Base-by-base conservation (phyloP, 2,113 vertebrate genomes). In the Gadus macrocephalus region DNA sequence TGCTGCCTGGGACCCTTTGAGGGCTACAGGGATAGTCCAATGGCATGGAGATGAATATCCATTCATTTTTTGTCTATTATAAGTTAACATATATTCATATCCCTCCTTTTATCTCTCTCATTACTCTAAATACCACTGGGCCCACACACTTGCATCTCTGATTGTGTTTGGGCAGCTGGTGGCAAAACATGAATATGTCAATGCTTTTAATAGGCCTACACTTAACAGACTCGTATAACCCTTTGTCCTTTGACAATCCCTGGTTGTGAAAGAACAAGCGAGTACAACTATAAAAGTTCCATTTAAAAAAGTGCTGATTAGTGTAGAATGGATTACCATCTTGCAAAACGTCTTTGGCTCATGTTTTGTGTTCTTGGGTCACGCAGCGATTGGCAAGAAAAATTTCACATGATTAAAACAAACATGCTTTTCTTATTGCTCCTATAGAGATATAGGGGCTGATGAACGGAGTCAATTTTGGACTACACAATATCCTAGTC, bases 311-410 rank as follows among this genome's bases (percentile, higher is more conserved):
- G 65, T 85, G 88, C 89, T 88, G 87, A 89, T 75, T 76, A 78
- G 76, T 78, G 81, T 79, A 86, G 68, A 88, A 79, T 62, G 4
- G 63, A 79, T 68, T 42, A 19, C 84, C 88, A 78, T 91, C 85
- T 90, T 90, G 85, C 85, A 87, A 89, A 90, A 90, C 38, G 74
- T 62, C 90, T 91, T 90, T 67, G 67, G 86, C 89, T 88, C 55
- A 88, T 42, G 60, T 69, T 68, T 60, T 72, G 72, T 78, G 77
- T 78, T 65, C 78, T 75, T 17, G 17, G 83, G 85, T 87, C 81
- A 85, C 66, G 35, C 78, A 53, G 73, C 73, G 62, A 65, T 78
- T 81, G 78, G 73, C 74, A 79, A 83, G 74, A 65, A 81, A 69
- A 58, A 68, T 74, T 76, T 83, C 73, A 73, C 77, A 74, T 60